Base-by-base conservation (phyloP, 2,888 invertebrate species). In the Drosophila antonietae region DNA sequence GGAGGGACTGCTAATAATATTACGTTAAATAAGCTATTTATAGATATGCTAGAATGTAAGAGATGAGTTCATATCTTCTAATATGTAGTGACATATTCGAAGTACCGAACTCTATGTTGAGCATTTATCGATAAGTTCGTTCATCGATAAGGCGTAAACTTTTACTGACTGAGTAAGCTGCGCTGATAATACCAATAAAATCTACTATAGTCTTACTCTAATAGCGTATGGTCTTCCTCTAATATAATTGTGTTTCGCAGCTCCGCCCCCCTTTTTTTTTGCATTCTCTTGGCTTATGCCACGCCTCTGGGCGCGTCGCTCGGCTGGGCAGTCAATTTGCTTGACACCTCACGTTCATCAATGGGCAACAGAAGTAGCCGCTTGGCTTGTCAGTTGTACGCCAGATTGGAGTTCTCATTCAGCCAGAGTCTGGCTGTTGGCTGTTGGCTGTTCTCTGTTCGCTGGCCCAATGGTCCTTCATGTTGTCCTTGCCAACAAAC, bases 261-360 rank as follows among this genome's bases (percentile, higher is more conserved):
- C 20, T 35, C 44, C 20, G 15, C 31, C 14, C 51, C 59, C 53
- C 2, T 20, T 20, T 28, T 10, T 33, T 44, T 18, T n/a, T 12
- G 12, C 41, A 39, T n/a, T 0, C 43, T 20, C 12, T 8, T 31
- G 8, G 14, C 14, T 4, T 2, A 1, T 18, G 46, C 10, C 23
- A 69, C 81, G 75, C 73, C 87, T 31, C 72, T 84, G 84, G 23
- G 10, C 28, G 58, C 43, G n/a, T 61, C 77, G 57, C 62, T 52
- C 41, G 14, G 64, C 60, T 55, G 73, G 80, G 55, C 85, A 83
- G 92, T 92, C 92, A 92, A 91, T 91, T 92, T 83, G 81, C 80
- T 89, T 90, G 92, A 92, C 92, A 92, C 90, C 89, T 90, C 88
- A 89, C 92, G 91, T 92, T 91, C 90, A 91, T 92, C 92, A 92